A percentile compares a stretch with the other conserved stretches of the same genome.
These are phyloP conservation scores for Acrocephalus kingi DNA, from an alignment of 2,113 vertebrate genomes.

Conservation along the genomic window DNA sequence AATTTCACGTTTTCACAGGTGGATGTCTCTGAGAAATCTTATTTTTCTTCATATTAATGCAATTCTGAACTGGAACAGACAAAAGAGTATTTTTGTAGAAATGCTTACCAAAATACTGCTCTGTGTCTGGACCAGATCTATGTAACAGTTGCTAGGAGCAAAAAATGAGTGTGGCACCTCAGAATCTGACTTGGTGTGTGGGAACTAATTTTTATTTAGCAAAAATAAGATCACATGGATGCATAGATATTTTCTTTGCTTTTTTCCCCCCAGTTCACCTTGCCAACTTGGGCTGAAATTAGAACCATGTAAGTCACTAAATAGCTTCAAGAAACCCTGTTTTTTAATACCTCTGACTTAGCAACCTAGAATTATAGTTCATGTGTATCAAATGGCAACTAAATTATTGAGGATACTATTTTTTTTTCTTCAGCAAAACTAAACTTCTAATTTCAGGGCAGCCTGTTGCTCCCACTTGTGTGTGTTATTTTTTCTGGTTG, in stretches of 20 bases:
- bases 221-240: constrained; percentile 16
- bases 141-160: constrained; percentile 50
- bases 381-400: background rate
- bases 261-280: background rate
- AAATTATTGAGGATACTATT: background rate
- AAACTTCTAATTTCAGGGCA: background rate
- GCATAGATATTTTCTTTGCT: background rate
- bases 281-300: constrained; percentile 33
- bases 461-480: background rate
- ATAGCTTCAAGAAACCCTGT: background rate
- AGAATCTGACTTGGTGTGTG: constrained; percentile 30
- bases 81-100: background rate
- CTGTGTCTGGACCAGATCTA: constrained; percentile 16
- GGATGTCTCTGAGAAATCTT: background rate
- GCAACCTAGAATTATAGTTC: constrained; percentile 29
- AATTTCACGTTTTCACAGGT: background rate
- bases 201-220: constrained; percentile 56
- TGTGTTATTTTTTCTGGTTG: background rate
- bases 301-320: background rate
- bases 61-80: background rate
- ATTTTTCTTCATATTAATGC: background rate
- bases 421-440: background rate
- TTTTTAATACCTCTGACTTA: constrained; percentile 19
- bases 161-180: constrained; percentile 17
- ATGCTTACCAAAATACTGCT: constrained; percentile 24